Conservation (phyloP, 2,797 vertebrate genomes). For the Astyanax mexicanus region DNA sequence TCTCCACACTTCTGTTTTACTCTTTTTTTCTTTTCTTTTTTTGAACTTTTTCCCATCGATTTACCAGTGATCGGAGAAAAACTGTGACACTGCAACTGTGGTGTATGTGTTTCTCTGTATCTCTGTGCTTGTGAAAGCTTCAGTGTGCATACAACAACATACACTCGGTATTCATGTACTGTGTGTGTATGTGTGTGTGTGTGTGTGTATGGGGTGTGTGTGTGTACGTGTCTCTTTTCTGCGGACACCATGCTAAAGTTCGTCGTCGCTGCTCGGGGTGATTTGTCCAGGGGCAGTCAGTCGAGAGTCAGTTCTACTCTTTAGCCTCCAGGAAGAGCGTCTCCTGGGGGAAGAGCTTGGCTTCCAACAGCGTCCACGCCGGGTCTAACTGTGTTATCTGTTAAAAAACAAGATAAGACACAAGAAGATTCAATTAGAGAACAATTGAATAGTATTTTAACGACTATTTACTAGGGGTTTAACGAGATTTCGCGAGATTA, state of each 20-base stretch:
- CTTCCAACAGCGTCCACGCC: constrained; percentile 91
- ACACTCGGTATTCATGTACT: constrained; percentile 73
- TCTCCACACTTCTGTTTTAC: constrained; percentile 53
- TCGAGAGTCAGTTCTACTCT: constrained; percentile 81
- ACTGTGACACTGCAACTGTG: constrained; percentile 71
- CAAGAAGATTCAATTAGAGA: background rate
- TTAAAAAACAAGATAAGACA: constrained; percentile 51
- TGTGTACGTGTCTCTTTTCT: constrained; percentile 77
- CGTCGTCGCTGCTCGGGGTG: constrained; percentile 70
- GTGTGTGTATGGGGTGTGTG: constrained; percentile 70
- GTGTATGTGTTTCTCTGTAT: constrained; percentile 63
- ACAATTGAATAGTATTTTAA: too few relatives aligned
- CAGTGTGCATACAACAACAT: constrained; percentile 75
- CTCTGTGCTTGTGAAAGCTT: constrained; percentile 90
- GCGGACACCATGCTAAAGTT: constrained; percentile 77
- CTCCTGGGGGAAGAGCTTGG: constrained; percentile 99
- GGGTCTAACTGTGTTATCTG: constrained; percentile 97
- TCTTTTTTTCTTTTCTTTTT: constrained; percentile 43
- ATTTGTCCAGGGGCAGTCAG: constrained; percentile 61
- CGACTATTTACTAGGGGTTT: too few relatives aligned
- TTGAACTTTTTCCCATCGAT: constrained; percentile 46
- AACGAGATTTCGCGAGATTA: too few relatives aligned
- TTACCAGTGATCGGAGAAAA: constrained; percentile 69
- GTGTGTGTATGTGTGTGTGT: constrained; percentile 67
- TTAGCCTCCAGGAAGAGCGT: constrained; percentile 99